Base-by-base conservation (phyloP, 2,888 invertebrate species). In the Mayetiola destructor region DNA sequence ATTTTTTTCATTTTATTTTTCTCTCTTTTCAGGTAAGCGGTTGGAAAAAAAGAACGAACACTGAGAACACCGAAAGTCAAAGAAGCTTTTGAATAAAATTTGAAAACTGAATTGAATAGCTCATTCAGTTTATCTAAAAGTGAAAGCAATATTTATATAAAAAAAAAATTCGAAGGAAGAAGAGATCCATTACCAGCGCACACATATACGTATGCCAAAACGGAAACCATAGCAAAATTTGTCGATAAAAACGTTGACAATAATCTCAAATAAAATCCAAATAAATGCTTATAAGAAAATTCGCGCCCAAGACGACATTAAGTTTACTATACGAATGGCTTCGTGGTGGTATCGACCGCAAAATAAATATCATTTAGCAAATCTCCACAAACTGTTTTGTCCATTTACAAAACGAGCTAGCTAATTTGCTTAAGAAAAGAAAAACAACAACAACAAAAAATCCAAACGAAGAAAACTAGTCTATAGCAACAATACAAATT, bases 251-350 rank as follows among this genome's bases (percentile, higher is more conserved):
- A n/a, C n/a, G n/a, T n/a, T n/a, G n/a, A n/a, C n/a, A n/a, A n/a
- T n/a, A n/a, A n/a, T n/a, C n/a, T n/a, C n/a, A n/a, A n/a, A n/a
- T n/a, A n/a, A n/a, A n/a, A n/a, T n/a, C n/a, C n/a, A n/a, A n/a
- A n/a, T n/a, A n/a, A n/a, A n/a, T n/a, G n/a, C n/a, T n/a, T n/a
- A n/a, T n/a, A n/a, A n/a, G n/a, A n/a, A n/a, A n/a, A n/a, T 48
- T 48, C 27, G 48, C 48, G 48, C 48, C 48, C 12, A 48, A 48
- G 27, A 12, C 14, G 35, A 36, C 32, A 36, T n/a, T 20, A 20
- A 55, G 35, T 55, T 30, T 56, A 40, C n/a, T 20, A 35, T 57
- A 35, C 57, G 57, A 57, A 57, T 57, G 57, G 57, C 57, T 53
- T 52, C 57, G 36, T 53, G 56, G 56, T 48, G 48, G 48, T 48